Percentiles rank a stretch among this genome's conserved stretches.
phyloP scores from a whole-genome alignment of 2,113 vertebrate species.

The Rhadina sibilatrix region DNA sequence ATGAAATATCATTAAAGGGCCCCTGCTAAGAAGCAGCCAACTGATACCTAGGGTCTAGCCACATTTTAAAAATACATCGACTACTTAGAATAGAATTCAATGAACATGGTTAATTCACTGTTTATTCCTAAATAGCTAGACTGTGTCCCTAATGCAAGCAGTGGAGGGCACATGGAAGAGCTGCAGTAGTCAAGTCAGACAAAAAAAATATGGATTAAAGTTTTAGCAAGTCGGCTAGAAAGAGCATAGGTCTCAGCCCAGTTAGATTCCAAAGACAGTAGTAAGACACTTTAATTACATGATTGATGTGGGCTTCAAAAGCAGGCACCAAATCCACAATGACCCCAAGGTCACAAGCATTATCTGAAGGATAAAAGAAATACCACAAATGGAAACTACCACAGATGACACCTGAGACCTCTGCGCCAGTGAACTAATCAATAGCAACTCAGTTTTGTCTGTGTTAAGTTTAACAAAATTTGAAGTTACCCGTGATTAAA shows the following conservation, averaged over 20 bases:
- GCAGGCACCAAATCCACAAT: slow-evolving; percentile 58
- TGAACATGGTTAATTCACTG: background rate
- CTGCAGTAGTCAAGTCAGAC: background rate
- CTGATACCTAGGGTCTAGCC: background rate
- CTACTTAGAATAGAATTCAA: background rate
- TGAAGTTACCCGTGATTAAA: slow-evolving; percentile 60
- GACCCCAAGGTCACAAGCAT: slow-evolving; percentile 64
- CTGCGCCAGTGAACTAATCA: slow-evolving; percentile 41
- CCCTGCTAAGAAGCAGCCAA: background rate
- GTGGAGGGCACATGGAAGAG: background rate
- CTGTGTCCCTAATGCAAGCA: background rate
- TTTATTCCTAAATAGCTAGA: background rate
- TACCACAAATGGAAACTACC: slow-evolving; percentile 69
- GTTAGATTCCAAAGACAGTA: slow-evolving; percentile 67
- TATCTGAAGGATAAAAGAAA: slow-evolving; percentile 71
- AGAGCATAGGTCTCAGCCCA: slow-evolving; percentile 58
- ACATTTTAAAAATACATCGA: background rate
- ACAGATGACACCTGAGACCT: slow-evolving; percentile 69
- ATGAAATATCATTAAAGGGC: background rate
- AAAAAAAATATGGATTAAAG: slow-evolving; percentile 49
- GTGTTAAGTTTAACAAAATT: slow-evolving; percentile 70
- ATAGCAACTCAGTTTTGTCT: slow-evolving; percentile 66
- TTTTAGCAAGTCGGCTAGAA: slow-evolving; percentile 60
- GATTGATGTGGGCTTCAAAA: slow-evolving; percentile 71
- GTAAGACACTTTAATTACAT: slow-evolving; percentile 70